Evolutionary conservation across 2,113 vertebrate genomes (phyloP).

Genomic region (Anhinga anhinga): DNA sequence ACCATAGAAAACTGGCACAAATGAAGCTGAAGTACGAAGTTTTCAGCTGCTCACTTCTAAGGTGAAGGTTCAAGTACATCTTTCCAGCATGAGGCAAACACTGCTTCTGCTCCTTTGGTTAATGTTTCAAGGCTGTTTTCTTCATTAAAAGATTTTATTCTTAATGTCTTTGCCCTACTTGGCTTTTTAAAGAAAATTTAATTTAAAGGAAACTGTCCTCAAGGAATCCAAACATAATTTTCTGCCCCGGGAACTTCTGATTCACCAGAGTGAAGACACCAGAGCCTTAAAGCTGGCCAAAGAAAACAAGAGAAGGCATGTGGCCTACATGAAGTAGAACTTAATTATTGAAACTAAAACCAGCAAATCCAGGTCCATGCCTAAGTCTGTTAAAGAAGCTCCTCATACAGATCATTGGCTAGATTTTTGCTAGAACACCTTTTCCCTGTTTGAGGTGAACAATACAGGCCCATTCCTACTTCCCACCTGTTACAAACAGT

Average conservation of each 20-base stretch:
- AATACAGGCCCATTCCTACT: background rate
- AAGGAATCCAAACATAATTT: conserved; percentile 30
- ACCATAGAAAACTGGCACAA: background rate
- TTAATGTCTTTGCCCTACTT: conserved; percentile 25
- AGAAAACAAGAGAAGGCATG: conserved; percentile 37
- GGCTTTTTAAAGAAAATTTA: conserved; percentile 44
- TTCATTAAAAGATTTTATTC: conserved; percentile 10
- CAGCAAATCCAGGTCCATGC: background rate
- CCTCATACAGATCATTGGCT: background rate
- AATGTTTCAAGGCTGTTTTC: background rate
- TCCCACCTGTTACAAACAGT: background rate
- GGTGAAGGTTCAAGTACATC: background rate
- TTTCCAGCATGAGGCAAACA: background rate
- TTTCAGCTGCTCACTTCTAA: background rate
- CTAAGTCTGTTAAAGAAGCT: background rate
- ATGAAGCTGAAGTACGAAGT: background rate
- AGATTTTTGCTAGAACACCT: background rate
- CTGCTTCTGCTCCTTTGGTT: background rate
- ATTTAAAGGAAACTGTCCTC: conserved; percentile 41
- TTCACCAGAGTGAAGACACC: conserved; percentile 9
- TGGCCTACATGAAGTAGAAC: background rate
- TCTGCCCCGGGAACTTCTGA: background rate
- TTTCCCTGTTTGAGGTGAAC: background rate
- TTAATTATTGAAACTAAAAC: conserved; percentile 43
- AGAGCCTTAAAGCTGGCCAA: conserved; percentile 3